Evolutionary conservation across 2,113 vertebrate species (phyloP).

Genomic region (Falco punctatus): DNA sequence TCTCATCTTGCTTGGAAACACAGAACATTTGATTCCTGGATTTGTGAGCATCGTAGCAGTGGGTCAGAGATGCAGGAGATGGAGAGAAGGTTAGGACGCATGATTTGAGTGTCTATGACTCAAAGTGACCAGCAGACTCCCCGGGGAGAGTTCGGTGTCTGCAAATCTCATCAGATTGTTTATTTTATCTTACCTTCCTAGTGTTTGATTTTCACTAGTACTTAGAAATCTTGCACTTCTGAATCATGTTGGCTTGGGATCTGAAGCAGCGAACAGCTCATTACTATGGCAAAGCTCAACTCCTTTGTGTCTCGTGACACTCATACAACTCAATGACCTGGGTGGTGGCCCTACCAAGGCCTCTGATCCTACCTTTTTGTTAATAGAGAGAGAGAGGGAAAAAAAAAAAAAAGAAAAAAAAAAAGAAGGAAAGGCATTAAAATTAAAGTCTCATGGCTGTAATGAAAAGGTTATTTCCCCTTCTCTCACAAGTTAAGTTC

Average conservation of each 20-base stretch:
- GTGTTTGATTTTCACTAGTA: background rate
- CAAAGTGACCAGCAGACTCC: background rate
- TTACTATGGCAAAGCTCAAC: conserved; percentile 1
- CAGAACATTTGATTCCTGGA: background rate
- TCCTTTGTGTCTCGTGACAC: background rate
- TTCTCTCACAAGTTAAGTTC: conserved; percentile 36
- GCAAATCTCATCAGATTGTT: background rate
- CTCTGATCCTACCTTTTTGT: conserved; percentile 54
- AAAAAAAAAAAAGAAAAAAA: background rate
- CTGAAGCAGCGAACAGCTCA: background rate
- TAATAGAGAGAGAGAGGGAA: background rate
- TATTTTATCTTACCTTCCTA: conserved; percentile 1
- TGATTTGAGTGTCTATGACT: background rate
- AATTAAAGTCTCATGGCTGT: conserved; percentile 43
- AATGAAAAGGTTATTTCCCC: conserved; percentile 58
- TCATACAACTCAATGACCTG: conserved; percentile 13
- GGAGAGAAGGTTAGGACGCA: background rate
- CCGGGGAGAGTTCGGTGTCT: background rate
- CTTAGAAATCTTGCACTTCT: background rate
- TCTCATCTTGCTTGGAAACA: conserved; percentile 26
- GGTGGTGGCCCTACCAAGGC: background rate
- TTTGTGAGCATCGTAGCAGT: background rate
- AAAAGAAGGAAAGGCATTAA: conserved; percentile 5
- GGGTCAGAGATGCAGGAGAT: background rate
- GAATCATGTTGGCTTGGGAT: background rate